Evolutionary conservation across 2,113 vertebrate genomes (phyloP), one percentile per base, ranked within the genome.

Genomic region (Tyto alba): DNA sequence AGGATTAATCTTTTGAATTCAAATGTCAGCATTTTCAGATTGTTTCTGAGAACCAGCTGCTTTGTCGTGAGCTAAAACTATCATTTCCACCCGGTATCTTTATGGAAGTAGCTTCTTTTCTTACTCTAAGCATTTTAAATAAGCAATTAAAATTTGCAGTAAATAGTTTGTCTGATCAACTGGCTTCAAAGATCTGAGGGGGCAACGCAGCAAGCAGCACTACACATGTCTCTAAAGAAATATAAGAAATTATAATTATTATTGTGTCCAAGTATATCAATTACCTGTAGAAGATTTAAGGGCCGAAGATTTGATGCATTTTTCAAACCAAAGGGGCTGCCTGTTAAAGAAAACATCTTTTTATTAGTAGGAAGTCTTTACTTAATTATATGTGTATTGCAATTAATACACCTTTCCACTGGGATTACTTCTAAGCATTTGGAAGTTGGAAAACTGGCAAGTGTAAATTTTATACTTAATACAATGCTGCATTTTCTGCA

Each of bases 261-360:
- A 94, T 41, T 84, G 88, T 55, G 88, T 94, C 87, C 53, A 96
- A 97, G 43, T 83, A 38, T 79, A 96, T 97, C 19, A 93, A 95
- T 98, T 99, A 99, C 99, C 99, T 99, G 99, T 67, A 99, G 98
- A 59, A 99, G 98, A 97, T 99, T 99, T 97, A 99, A 98, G 32
- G 99, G 99, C 96, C 98, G 98, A 96, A 99, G 97, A 97, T 98
- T 98, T 96, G 99, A 97, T 91, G 98, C 97, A 97, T 98, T 99
- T 98, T 99, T 99, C 98, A 99, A 98, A 95, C 99, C 98, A 98
- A 99, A 99, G 66, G 98, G 98, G 97, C 98, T 98, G 97, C 99
- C 99, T 99, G 97, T 97, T 95, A 97, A 98, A 97, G 94, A 96
- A 86, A 99, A 98, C 85, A 94, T 69, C 92, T 96, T 95, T 96